A percentile compares a stretch with the other conserved stretches of the same genome.
phyloP scores from a whole-genome alignment of 2,797 vertebrate species.

The Mus minutoides region DNA sequence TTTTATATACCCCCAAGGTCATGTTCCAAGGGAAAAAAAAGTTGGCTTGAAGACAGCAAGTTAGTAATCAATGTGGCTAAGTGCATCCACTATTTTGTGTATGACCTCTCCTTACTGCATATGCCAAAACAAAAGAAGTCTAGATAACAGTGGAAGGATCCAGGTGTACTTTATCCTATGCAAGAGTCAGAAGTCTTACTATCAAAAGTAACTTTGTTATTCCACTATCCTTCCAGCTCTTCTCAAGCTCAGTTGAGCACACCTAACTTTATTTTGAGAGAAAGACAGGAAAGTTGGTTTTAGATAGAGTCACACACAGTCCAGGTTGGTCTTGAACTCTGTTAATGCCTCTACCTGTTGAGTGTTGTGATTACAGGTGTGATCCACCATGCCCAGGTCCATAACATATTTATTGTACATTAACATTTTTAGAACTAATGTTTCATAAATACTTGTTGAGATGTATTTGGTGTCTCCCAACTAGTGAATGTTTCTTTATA shows the following conservation, averaged over 20 bases:
- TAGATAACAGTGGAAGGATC: neutral
- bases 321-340: neutral
- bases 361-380: neutral
- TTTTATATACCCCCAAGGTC: conserved; percentile 11
- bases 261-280: neutral
- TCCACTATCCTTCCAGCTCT: neutral
- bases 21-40: neutral
- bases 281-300: neutral
- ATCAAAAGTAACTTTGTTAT: neutral
- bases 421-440: neutral
- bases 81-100: neutral
- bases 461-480: neutral
- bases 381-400: neutral
- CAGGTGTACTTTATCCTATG: neutral
- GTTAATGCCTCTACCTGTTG: neutral
- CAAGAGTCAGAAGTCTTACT: neutral
- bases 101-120: neutral
- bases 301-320: neutral
- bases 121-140: neutral
- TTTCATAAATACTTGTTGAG: neutral
- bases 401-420: neutral
- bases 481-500: neutral
- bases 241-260: neutral
- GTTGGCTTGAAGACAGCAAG: neutral
- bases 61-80: neutral